Base-by-base conservation (phyloP, 2,797 vertebrate genomes). In the Sebastes minor region DNA sequence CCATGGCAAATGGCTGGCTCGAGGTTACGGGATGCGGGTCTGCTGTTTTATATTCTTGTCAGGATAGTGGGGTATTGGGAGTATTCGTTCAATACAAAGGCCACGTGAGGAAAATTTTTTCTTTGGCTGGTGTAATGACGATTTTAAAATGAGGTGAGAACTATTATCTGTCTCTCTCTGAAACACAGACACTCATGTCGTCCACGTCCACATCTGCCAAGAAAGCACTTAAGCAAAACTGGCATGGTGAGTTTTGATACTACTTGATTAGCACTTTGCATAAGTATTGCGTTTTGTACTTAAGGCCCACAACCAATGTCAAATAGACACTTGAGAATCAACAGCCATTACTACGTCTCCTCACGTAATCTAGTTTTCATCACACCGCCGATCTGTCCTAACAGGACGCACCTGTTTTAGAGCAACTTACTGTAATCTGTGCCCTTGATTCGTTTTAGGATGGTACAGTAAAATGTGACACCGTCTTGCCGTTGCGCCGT, bases 221-320 rank as follows among this genome's bases (percentile, higher is more conserved):
- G 88, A 91, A 94, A 89, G 90, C 92, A 95, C 94, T 95, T 93
- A 94, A 80, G 87, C 78, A 75, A 82, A 83, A 87, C 83, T 90
- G 82, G 66, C 88, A 90, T 78, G 73, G 86, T 84, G 87, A 88
- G 93, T 92, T 90, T 88, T 91, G 82, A 92, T 91, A 77, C 82
- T 57, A 80, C 83, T 93, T 93, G 85, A 91, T 92, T 87, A 89
- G 83, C 82, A 72, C 78, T 91, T 90, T 93, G 87, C 88, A 89
- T 91, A 91, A 88, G 86, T 86, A 87, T 89, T 89, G 81, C 67
- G 60, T 88, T 92, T 93, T 88, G 75, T 86, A 92, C 84, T 80
- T 85, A 86, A 89, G 82, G 83, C 85, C 89, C 72, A 78, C 85
- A 88, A 71, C 84, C 91, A 90, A 91, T 90, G 88, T 93, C 90